phyloP scores from a whole-genome alignment of 2,888 invertebrate genomes.

The Tipula helvola region DNA sequence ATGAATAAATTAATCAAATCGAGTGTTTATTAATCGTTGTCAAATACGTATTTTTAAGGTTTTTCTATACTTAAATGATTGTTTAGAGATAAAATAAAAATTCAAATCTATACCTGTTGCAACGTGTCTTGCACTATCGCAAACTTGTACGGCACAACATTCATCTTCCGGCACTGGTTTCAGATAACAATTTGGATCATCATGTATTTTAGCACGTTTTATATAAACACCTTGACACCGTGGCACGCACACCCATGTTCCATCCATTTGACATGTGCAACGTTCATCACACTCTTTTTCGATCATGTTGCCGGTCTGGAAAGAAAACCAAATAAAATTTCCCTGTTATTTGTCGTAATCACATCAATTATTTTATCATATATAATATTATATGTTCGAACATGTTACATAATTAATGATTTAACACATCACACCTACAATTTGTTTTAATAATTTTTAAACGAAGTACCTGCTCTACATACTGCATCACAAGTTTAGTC shows the following conservation, averaged over 20 bases:
- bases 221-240: slow-evolving; percentile 59
- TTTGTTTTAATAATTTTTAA: neutral
- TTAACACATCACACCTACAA: neutral
- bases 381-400: neutral
- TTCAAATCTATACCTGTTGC: slow-evolving; percentile 26
- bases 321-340: slow-evolving; percentile 10
- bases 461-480: neutral
- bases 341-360: neutral
- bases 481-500: neutral
- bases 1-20: neutral
- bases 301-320: slow-evolving; percentile 54
- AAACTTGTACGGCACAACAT: slow-evolving; percentile 56
- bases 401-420: neutral
- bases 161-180: slow-evolving; percentile 55
- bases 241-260: slow-evolving; percentile 58
- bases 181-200: slow-evolving; percentile 61
- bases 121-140: slow-evolving; percentile 43
- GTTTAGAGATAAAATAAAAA: neutral
- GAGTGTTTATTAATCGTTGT: neutral
- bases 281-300: slow-evolving; percentile 63
- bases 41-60: neutral
- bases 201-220: slow-evolving; percentile 49
- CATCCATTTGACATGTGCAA: slow-evolving; percentile 56
- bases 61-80: neutral
- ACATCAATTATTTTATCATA: too few relatives aligned